These are phyloP conservation scores for Musca domestica DNA, from an alignment of 1,140 invertebrate species.

Conservation along the genomic window DNA sequence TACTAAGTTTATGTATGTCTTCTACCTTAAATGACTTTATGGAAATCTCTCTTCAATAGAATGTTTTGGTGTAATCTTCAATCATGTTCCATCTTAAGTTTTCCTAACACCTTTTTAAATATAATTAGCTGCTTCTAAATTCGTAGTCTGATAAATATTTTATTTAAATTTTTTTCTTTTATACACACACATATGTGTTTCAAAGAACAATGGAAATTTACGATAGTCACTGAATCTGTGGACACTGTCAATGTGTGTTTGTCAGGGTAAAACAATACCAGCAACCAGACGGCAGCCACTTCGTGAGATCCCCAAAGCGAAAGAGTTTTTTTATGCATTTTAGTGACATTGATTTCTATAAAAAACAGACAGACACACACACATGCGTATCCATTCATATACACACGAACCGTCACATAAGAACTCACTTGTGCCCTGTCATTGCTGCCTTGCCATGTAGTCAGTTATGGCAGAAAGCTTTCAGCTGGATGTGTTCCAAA, in stretches of 20 bases:
- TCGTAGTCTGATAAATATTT: too few relatives aligned
- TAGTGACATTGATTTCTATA: conserved; percentile 50
- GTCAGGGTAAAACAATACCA: neutral
- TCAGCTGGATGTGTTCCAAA: conserved; percentile 45
- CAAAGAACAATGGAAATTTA: conserved; percentile 20
- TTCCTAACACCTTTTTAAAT: too few relatives aligned
- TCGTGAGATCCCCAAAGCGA: neutral
- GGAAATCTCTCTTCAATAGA: too few relatives aligned
- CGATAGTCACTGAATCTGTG: conserved; percentile 9
- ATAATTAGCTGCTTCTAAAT: too few relatives aligned
- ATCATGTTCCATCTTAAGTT: too few relatives aligned
- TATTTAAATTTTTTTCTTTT: too few relatives aligned
- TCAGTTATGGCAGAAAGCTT: conserved; percentile 52
- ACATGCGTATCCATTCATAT: too few relatives aligned
- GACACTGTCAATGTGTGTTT: conserved; percentile 18
- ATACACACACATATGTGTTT: neutral
- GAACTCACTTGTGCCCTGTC: conserved; percentile 19
- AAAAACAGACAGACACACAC: neutral
- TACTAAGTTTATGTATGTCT: too few relatives aligned
- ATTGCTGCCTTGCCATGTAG: conserved; percentile 7
- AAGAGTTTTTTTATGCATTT: conserved; percentile 35
- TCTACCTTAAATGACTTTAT: too few relatives aligned
- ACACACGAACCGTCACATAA: neutral
- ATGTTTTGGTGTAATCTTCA: too few relatives aligned
- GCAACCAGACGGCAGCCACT: conserved; percentile 24